Base-by-base conservation (phyloP, 2,113 vertebrate genomes). In the Campylorhamphus procurvoides region DNA sequence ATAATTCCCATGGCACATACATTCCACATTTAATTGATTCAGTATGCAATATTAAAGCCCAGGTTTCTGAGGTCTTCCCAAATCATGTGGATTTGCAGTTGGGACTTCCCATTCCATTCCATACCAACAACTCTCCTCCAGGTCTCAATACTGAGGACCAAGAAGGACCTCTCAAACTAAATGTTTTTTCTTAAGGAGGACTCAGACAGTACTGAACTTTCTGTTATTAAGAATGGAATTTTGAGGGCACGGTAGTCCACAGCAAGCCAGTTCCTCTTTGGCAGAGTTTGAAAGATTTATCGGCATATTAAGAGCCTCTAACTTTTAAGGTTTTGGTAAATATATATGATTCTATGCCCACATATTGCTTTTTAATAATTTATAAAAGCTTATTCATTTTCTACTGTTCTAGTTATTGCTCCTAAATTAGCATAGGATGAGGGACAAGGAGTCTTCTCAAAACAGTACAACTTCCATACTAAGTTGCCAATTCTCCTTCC, bases 341-440 rank as follows among this genome's bases (percentile, higher is more conserved):
- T 50, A 6, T 22, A 20, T 1, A 40, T 59, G 52, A 28, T 87
- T 83, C 28, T n/a, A 5, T 23, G 71, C 2, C 46, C n/a, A 67
- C 39, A 44, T 0, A 28, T 59, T 12, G 22, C 4, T 14, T 53
- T 56, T 74, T 33, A 69, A 58, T 2, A 20, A 23, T 55, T 85
- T 33, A 28, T 53, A 67, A 92, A 50, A 80, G 52, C 37, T 91
- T 56, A 72, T 89, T 90, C 23, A 90, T 96, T 95, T 95, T 76
- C 47, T 46, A 88, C 12, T 15, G 16, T 94, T 95, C 78, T 67
- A 87, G 89, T 52, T 90, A 95, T 44, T 91, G 63, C 28, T 93
- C 68, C 71, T 55, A 84, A 94, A 97, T 86, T 77, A 95, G 74
- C 27, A 93, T 27, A 92, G 63, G 83, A 94, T 42, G 62, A 95